Evolutionary conservation across 2,113 vertebrate genomes (phyloP), one percentile per base, ranked within the genome.

Genomic region (Pluvianellus socialis): DNA sequence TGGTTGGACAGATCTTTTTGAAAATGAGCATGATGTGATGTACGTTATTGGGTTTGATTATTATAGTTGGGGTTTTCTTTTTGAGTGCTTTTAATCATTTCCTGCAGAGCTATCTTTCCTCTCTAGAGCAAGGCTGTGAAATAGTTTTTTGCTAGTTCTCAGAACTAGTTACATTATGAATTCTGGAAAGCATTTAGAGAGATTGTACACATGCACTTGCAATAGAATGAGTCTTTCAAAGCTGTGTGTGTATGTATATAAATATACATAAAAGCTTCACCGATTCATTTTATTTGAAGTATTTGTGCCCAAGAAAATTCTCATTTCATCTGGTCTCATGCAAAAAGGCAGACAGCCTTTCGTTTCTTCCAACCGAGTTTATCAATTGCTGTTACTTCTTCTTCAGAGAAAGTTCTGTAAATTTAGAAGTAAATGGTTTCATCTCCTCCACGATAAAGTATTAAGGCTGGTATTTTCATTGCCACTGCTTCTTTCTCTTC

Each of bases 341-440:
- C 12, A 61, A 15, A 72, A 92, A 47, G 49, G 32, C 26, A 45
- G 42, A 3, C 7, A 42, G 6, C 14, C 10, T 90, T 88, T 68
- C 2, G 0, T 68, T 76, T 71, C 50, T 72, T 79, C 86, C 38
- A 84, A 0, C 24, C 4, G 15, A 2, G 0, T 45, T 91, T 49
- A 66, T 83, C 10, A 20, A 5, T 35, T 63, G 18, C 38, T 59
- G 44, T 52, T 72, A 19, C 28, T 70, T 62, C 18, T 92, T 91
- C 21, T 28, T 93, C 11, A 6, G 44, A 38, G 8, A 15, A 79
- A 63, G 23, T 81, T 71, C 47, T 2, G 1, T 82, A 42, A 88
- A 82, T 28, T 38, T 50, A 13, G 26, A 79, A 53, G 55, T 66
- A 67, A 83, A 50, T 47, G 40, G 32, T 10, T 80, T 75, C 76